Evolutionary conservation across 1,140 invertebrate species (phyloP).

Genomic region (Drosophila biarmipes): DNA sequence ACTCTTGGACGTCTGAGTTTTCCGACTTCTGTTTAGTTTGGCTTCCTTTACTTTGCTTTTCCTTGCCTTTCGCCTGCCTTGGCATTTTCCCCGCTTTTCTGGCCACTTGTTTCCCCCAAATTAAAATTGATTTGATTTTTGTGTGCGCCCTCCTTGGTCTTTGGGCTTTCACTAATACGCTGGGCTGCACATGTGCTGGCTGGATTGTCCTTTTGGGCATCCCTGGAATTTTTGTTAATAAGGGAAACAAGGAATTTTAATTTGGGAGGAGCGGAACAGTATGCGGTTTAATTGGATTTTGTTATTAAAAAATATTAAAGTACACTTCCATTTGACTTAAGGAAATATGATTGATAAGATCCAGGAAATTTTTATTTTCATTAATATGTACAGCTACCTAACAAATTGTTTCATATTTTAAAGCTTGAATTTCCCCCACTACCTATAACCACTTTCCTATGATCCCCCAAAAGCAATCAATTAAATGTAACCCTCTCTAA

Average conservation of each 20-base stretch:
- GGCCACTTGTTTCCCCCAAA: slow-evolving; percentile 69
- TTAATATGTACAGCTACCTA: neutral
- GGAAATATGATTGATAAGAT: neutral
- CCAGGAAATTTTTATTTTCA: neutral
- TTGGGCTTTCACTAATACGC: slow-evolving; percentile 48
- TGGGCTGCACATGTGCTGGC: slow-evolving; percentile 61
- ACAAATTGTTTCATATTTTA: neutral
- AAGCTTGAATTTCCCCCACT: neutral
- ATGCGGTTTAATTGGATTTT: neutral
- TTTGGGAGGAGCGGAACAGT: slow-evolving; percentile 32
- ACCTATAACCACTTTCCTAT: neutral
- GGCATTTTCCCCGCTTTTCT: slow-evolving; percentile 57
- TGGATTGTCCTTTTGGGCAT: slow-evolving; percentile 41
- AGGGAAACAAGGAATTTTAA: slow-evolving; percentile 56
- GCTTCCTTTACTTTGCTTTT: slow-evolving; percentile 2
- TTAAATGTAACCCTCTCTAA: slow-evolving; percentile 14
- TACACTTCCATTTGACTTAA: neutral
- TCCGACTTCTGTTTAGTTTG: slow-evolving; percentile 19
- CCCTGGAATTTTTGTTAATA: slow-evolving; percentile 63
- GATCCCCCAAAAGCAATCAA: slow-evolving; percentile 10
- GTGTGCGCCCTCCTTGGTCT: slow-evolving; percentile 37
- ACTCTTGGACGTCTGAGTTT: slow-evolving; percentile 28
- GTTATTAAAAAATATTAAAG: neutral
- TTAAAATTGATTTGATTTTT: slow-evolving; percentile 83
- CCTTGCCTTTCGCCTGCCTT: slow-evolving; percentile 62